Base-by-base conservation (phyloP, 2,797 vertebrate species). In the Sitta carolinensis region DNA sequence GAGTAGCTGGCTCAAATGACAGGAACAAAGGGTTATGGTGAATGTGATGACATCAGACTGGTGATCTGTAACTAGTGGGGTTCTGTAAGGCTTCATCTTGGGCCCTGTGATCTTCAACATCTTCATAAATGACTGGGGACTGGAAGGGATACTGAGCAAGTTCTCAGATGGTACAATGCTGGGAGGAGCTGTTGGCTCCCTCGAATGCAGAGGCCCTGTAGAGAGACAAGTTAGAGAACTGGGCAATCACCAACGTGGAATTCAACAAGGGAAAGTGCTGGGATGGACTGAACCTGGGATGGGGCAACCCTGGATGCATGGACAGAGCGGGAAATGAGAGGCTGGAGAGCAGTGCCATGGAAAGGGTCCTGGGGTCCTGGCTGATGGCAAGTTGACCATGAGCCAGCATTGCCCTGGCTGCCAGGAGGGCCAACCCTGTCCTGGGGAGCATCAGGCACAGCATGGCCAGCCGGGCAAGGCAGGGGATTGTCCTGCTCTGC, bases 321-420 rank as follows among this genome's bases (percentile, higher is more conserved):
- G 6, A 36, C 11, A n/a, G 11, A 30, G 17, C 40, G 17, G 11
- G 7, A 11, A 58, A 32, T 21, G 18, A 36, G 21, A 51, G 5
- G 11, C 36, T 74, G 32, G 0, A 50, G 4, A 36, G 29, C 5
- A 73, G 14, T 5, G 4, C 4, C 21, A 8, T 0, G 3, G 26
- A 43, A 66, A 43, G 21, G 10, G 9, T 1, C 16, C 14, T 16
- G 3, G 11, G 2, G 9, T 42, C 21, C 26, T 50, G 13, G 26
- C 2, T 0, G 0, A 12, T 30, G 21, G 9, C 11, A 50, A 50
- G 17, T 1, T 57, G 25, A 34, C 2, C 3, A 7, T 14, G 9
- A 34, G 13, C 0, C 34, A 84, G 43, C 30, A 30, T 36, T 50
- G 43, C 20, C 43, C 36, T 64, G 69, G 11, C 13, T 50, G 17